Evolutionary conservation across 2,797 vertebrate species (phyloP).

Genomic region (Microctenopoma steveboyesi): DNA sequence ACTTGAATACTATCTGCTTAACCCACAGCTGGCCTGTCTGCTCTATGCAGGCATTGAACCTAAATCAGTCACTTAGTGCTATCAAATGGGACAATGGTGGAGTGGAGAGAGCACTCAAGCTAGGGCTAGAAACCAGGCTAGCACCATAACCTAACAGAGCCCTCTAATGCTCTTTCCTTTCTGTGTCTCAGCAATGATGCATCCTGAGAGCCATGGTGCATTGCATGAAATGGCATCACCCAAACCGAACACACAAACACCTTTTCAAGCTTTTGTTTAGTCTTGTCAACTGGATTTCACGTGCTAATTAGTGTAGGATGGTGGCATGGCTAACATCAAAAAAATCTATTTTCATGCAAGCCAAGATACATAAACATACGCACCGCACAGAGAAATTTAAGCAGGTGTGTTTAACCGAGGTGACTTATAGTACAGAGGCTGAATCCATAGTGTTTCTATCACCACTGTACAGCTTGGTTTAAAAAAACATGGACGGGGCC

Average conservation of each 20-base stretch:
- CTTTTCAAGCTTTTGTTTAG: conserved; percentile 77
- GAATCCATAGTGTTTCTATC: conserved; percentile 55
- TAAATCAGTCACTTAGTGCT: conserved; percentile 89
- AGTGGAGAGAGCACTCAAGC: conserved; percentile 80
- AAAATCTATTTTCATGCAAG: conserved; percentile 72
- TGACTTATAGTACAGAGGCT: conserved; percentile 50
- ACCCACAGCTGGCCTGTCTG: conserved; percentile 88
- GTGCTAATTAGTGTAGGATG: conserved; percentile 74
- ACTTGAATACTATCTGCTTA: conserved; percentile 90
- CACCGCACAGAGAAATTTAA: conserved; percentile 43
- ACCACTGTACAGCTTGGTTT: conserved; percentile 55
- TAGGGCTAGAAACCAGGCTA: conserved; percentile 77
- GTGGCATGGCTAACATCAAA: conserved; percentile 68
- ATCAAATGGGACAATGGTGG: conserved; percentile 83
- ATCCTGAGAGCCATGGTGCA: conserved; percentile 77
- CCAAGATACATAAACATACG: conserved; percentile 64
- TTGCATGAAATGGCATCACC: conserved; percentile 82
- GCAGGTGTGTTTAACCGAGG: conserved; percentile 72
- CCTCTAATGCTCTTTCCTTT: conserved; percentile 72
- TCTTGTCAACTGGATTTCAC: conserved; percentile 79
- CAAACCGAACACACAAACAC: conserved; percentile 75
- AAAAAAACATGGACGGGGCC: conserved; percentile 36
- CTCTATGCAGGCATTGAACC: conserved; percentile 86
- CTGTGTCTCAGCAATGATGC: conserved; percentile 72
- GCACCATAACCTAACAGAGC: conserved; percentile 72